A percentile compares a stretch with the other conserved stretches of the same genome.
Evolutionary conservation across 2,113 vertebrate species (phyloP).

Genomic region (Sula dactylatra): DNA sequence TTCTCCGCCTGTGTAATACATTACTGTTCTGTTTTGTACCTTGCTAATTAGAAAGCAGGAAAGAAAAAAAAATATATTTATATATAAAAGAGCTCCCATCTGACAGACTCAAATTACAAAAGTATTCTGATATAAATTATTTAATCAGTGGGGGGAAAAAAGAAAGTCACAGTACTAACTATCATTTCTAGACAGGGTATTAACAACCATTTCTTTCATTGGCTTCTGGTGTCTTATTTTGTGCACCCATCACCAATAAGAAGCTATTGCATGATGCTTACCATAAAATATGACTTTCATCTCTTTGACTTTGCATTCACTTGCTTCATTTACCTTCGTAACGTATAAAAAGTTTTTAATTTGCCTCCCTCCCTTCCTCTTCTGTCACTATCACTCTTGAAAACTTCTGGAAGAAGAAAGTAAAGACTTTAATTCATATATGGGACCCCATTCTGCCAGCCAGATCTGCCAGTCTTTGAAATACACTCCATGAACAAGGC

Average conservation of each 20-base stretch:
- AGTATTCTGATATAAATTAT: slow-evolving; percentile 70
- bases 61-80: slow-evolving; percentile 59
- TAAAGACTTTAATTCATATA: slow-evolving; percentile 64
- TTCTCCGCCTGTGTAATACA: slow-evolving; percentile 25
- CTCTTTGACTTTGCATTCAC: slow-evolving; percentile 69
- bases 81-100: slow-evolving; percentile 67
- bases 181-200: slow-evolving; percentile 67
- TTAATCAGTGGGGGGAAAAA: slow-evolving; percentile 59
- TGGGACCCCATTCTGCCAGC: slow-evolving; percentile 66
- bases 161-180: slow-evolving; percentile 66
- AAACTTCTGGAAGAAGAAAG: slow-evolving; percentile 64
- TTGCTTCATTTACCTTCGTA: slow-evolving; percentile 65
- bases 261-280: slow-evolving; percentile 61
- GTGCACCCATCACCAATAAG: slow-evolving; percentile 55
- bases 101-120: slow-evolving; percentile 69
- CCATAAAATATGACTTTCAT: slow-evolving; percentile 72
- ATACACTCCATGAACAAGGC: slow-evolving; percentile 41
- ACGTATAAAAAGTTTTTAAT: slow-evolving; percentile 66
- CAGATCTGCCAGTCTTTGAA: slow-evolving; percentile 57
- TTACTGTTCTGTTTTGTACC: slow-evolving; percentile 58
- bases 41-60: slow-evolving; percentile 60
- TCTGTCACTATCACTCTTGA: slow-evolving; percentile 58
- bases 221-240: slow-evolving; percentile 67
- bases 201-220: slow-evolving; percentile 67
- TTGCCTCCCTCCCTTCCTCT: slow-evolving; percentile 38